phyloP scores from a whole-genome alignment of 2,113 vertebrate species.

The Psephotus haematonotus region DNA sequence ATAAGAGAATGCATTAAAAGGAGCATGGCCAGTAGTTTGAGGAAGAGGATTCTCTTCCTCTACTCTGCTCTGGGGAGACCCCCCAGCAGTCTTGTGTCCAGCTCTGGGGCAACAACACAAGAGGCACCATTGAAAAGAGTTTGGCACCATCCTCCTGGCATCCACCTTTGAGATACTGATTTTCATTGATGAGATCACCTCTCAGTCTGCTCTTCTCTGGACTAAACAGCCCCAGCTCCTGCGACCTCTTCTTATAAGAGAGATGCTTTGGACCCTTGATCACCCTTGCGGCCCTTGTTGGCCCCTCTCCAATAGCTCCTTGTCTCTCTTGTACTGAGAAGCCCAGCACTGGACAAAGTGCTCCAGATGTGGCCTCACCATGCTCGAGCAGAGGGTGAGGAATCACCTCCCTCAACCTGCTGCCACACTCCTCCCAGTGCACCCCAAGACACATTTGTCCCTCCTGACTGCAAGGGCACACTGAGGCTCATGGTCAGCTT shows the following conservation, averaged over 20 bases:
- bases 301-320: neutral
- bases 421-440: neutral
- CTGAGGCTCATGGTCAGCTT: neutral
- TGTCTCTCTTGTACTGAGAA: neutral
- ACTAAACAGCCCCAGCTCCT: neutral
- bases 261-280: neutral
- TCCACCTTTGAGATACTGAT: neutral
- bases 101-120: neutral
- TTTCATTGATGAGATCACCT: neutral
- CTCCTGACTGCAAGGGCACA: neutral
- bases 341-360: neutral
- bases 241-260: neutral
- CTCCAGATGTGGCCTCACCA: neutral
- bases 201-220: neutral
- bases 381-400: neutral
- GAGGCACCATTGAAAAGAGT: neutral
- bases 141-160: neutral
- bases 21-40: neutral
- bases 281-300: neutral
- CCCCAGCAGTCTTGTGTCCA: neutral
- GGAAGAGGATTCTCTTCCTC: neutral
- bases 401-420: neutral
- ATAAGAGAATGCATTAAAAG: neutral
- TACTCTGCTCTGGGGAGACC: neutral
- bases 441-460: neutral